Evolutionary conservation across 2,888 invertebrate species (phyloP).

Genomic region (Cryptophagus acutangulus): DNA sequence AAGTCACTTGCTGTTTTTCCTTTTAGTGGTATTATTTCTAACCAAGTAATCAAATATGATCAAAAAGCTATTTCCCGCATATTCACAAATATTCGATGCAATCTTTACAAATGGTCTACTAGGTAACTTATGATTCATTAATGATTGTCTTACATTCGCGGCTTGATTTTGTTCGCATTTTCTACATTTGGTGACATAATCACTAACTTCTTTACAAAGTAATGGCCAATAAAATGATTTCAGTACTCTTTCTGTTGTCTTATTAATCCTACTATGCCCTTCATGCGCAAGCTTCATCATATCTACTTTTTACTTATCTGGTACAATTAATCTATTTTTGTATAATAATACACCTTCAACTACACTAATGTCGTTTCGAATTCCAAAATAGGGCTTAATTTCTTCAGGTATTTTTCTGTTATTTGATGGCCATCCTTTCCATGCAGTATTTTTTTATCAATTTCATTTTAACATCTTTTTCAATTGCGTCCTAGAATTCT

Average conservation of each 20-base stretch:
- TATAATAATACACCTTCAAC: slow-evolving; percentile 4
- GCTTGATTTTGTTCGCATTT: slow-evolving; percentile 4
- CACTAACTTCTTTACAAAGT: background rate
- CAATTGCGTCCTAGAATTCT: background rate
- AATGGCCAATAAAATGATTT: background rate
- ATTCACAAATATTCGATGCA: slow-evolving; percentile 1
- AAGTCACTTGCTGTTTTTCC: too few species aligned
- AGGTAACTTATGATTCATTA: slow-evolving; percentile 8
- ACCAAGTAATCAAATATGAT: too few species aligned
- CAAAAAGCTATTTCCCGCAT: slow-evolving; percentile 8
- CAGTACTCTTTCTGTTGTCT: slow-evolving; percentile 1
- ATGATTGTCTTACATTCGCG: slow-evolving; percentile 15
- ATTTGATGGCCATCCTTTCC: background rate
- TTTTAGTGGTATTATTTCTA: too few species aligned
- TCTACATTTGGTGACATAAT: background rate
- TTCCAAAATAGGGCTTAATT: slow-evolving; percentile 4
- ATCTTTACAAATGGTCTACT: slow-evolving; percentile 4
- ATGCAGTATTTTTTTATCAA: background rate
- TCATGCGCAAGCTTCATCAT: slow-evolving; percentile 5
- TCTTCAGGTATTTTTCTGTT: background rate
- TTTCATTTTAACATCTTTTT: slow-evolving; percentile 1
- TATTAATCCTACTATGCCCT: slow-evolving; percentile 6
- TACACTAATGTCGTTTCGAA: background rate
- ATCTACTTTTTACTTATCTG: background rate
- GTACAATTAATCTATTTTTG: slow-evolving; percentile 2